Conservation (phyloP, 1,140 invertebrate species). For the Drosophila prosaltans region DNA sequence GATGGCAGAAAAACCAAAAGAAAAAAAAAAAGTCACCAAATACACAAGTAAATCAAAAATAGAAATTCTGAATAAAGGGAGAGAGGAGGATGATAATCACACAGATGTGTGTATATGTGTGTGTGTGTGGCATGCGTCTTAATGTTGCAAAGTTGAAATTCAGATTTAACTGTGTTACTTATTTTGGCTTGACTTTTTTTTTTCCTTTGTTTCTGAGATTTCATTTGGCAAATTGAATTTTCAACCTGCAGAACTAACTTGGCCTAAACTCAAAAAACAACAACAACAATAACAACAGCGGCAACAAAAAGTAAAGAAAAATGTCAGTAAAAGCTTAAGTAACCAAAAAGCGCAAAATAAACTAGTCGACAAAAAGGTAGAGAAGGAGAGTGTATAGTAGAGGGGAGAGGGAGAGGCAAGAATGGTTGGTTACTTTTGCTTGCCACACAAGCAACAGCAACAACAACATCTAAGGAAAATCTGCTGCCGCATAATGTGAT, state of each 20-base stretch:
- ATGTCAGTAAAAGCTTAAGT: constrained; percentile 54
- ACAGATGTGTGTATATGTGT: not conserved
- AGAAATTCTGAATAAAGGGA: constrained; percentile 4
- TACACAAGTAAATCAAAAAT: constrained; percentile 29
- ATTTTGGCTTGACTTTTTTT: constrained; percentile 2
- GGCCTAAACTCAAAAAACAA: constrained; percentile 54
- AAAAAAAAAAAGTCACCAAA: constrained; percentile 37
- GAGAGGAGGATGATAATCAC: not conserved
- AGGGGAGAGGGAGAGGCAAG: not conserved
- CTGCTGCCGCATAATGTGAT: constrained; percentile 79
- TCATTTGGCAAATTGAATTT: constrained; percentile 78
- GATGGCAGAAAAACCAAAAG: constrained; percentile 4
- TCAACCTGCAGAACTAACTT: constrained; percentile 60
- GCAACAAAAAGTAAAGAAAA: not conserved
- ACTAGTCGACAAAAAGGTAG: constrained; percentile 48
- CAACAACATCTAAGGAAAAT: constrained; percentile 59
- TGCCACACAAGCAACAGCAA: constrained; percentile 1
- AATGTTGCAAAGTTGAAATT: not conserved
- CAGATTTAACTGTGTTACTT: constrained; percentile 9
- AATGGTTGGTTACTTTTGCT: not conserved
- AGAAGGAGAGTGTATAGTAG: not conserved
- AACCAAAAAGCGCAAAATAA: constrained; percentile 55
- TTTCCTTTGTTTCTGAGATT: constrained; percentile 54
- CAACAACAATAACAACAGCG: not conserved
- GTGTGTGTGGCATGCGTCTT: not conserved